Evolutionary conservation across 2,113 vertebrate genomes (phyloP).

Genomic region (Theristicus caerulescens): DNA sequence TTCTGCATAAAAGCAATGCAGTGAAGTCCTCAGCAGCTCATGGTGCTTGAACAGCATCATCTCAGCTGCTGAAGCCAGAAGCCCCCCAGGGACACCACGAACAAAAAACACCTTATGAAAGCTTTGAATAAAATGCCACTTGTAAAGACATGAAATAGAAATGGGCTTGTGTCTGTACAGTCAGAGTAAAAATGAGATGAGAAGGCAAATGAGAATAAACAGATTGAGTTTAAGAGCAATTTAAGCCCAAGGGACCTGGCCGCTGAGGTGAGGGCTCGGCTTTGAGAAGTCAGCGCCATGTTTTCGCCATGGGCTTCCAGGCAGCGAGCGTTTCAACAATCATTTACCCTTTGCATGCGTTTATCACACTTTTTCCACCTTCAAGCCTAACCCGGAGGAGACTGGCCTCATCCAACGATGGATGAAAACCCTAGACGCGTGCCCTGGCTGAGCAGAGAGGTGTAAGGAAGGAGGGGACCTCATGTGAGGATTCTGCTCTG

Average conservation of each 20-base stretch:
- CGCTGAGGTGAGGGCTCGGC: not conserved
- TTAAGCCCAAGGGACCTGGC: not conserved
- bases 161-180: not conserved
- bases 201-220: not conserved
- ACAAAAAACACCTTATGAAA: conserved; percentile 22
- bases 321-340: not conserved
- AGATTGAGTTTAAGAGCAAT: not conserved
- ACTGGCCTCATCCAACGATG: not conserved
- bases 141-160: not conserved
- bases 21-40: not conserved
- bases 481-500: not conserved
- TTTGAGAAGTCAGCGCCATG: not conserved
- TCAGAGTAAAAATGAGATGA: not conserved
- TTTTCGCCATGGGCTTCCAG: not conserved
- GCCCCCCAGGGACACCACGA: not conserved
- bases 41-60: not conserved
- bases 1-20: not conserved
- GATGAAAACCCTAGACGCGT: not conserved
- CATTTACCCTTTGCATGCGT: not conserved
- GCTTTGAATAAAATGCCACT: not conserved
- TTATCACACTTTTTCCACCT: not conserved
- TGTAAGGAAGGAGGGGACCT: not conserved
- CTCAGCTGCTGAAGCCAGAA: not conserved
- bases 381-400: not conserved
- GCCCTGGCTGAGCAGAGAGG: not conserved